Evolutionary conservation across 2,113 vertebrate genomes (phyloP).

Genomic region (Callocephalon fimbriatum): DNA sequence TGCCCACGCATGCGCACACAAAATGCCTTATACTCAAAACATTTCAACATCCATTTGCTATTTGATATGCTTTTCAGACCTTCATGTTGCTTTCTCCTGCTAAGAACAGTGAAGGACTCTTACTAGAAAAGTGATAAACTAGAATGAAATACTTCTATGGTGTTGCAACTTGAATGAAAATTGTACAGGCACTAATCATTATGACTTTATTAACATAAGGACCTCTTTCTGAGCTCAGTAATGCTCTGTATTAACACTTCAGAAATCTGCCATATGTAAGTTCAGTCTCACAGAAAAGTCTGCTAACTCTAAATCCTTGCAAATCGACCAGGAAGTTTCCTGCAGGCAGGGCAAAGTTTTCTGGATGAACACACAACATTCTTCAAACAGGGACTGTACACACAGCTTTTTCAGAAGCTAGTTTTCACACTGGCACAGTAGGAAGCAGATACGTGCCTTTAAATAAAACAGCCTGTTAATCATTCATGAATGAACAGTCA

Average conservation of each 20-base stretch:
- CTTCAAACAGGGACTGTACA: not conserved
- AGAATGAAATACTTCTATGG: not conserved
- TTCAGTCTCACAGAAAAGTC: not conserved
- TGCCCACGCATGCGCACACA: not conserved
- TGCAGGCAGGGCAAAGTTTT: not conserved
- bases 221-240: not conserved
- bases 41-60: not conserved
- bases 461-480: slow-evolving; percentile 58
- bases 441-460: not conserved
- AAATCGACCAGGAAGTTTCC: not conserved
- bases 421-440: not conserved
- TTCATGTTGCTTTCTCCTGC: not conserved
- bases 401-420: not conserved
- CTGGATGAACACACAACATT: not conserved
- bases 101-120: not conserved
- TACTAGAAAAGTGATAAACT: not conserved
- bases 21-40: not conserved
- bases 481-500: slow-evolving; percentile 55
- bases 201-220: not conserved
- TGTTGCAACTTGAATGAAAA: not conserved
- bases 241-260: not conserved
- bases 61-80: not conserved
- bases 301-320: not conserved
- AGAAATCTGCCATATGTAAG: not conserved
- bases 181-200: not conserved